Evolutionary conservation across 2,797 vertebrate genomes (phyloP).

Genomic region (Karalla daura): DNA sequence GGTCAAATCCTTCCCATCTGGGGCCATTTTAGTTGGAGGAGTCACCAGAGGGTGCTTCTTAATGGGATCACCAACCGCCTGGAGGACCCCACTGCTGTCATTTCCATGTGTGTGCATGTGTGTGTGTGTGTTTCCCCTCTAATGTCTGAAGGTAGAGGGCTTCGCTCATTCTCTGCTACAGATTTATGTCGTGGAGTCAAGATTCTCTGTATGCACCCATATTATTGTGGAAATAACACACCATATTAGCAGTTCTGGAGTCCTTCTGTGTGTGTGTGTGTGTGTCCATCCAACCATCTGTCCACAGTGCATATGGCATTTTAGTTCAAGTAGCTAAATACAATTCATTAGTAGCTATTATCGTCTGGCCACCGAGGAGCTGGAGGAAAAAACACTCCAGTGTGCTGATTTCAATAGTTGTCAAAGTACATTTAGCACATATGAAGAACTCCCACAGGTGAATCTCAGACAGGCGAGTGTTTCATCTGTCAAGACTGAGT

Average conservation of each 20-base stretch:
- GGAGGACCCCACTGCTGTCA: slow-evolving; percentile 60
- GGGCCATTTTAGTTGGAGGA: slow-evolving; percentile 68
- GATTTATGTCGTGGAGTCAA: slow-evolving; percentile 6
- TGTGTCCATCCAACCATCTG: slow-evolving; percentile 15
- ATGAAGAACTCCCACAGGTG: slow-evolving; percentile 41
- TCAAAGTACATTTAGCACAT: slow-evolving; percentile 39
- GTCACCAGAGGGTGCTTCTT: slow-evolving; percentile 70
- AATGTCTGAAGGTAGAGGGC: slow-evolving; percentile 47
- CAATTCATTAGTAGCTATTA: slow-evolving; percentile 42
- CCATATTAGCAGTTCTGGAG: not conserved
- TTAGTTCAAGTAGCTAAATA: slow-evolving; percentile 25
- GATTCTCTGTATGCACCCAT: not conserved
- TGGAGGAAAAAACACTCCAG: slow-evolving; percentile 21
- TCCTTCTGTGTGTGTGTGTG: too few relatives aligned
- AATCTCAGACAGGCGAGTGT: slow-evolving; percentile 22
- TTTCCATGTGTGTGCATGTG: too few relatives aligned
- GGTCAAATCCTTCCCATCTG: slow-evolving; percentile 72
- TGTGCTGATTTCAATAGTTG: slow-evolving; percentile 32
- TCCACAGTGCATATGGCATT: not conserved
- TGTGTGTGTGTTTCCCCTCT: slow-evolving; percentile 13
- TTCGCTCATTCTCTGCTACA: slow-evolving; percentile 26
- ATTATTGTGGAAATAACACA: not conserved
- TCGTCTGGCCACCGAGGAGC: slow-evolving; percentile 30
- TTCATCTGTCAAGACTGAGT: slow-evolving; percentile 5
- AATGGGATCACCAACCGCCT: slow-evolving; percentile 76